Conservation (phyloP, 2,888 invertebrate species). For the Zaprionus lineosus region DNA sequence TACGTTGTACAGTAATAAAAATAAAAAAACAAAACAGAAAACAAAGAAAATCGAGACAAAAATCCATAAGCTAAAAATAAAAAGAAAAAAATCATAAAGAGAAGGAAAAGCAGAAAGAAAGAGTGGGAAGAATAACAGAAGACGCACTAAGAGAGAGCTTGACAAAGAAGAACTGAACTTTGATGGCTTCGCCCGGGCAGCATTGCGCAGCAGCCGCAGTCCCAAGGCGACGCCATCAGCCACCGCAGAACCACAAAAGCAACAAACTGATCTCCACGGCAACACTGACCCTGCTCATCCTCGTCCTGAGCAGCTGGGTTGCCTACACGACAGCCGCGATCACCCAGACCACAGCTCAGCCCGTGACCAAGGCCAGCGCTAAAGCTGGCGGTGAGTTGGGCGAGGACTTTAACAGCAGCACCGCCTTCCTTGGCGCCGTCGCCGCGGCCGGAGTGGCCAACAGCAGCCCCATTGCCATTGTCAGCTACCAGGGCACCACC, state of each 20-base stretch:
- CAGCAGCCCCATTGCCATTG: conserved; percentile 56
- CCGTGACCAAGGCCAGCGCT: conserved; percentile 7
- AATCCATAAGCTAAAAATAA: not conserved
- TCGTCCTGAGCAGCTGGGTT: conserved; percentile 69
- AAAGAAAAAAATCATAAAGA: not conserved
- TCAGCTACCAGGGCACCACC: conserved; percentile 47
- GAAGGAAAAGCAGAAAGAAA: not conserved
- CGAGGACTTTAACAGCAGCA: conserved; percentile 58
- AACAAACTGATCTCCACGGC: conserved; percentile 71
- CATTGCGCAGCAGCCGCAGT: conserved; percentile 49
- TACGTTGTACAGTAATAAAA: conserved; percentile 14
- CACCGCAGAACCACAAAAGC: conserved; percentile 19
- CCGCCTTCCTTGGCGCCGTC: conserved; percentile 58
- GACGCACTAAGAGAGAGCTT: not conserved
- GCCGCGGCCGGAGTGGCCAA: conserved; percentile 40
- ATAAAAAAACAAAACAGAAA: not conserved
- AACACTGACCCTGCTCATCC: conserved; percentile 64
- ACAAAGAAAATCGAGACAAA: not conserved
- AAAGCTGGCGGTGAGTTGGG: not conserved
- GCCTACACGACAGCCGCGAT: conserved; percentile 55
- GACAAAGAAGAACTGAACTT: conserved; percentile 25
- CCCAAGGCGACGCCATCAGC: conserved; percentile 44
- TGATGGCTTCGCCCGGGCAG: conserved; percentile 69
- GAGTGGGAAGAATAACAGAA: not conserved
- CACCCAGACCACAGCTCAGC: not conserved